A percentile compares a stretch with the other conserved stretches of the same genome.
These are phyloP conservation scores for Henricia sp. DNA, from an alignment of 53 echinoderm and acorn worm genomes.

Conservation along the genomic window DNA sequence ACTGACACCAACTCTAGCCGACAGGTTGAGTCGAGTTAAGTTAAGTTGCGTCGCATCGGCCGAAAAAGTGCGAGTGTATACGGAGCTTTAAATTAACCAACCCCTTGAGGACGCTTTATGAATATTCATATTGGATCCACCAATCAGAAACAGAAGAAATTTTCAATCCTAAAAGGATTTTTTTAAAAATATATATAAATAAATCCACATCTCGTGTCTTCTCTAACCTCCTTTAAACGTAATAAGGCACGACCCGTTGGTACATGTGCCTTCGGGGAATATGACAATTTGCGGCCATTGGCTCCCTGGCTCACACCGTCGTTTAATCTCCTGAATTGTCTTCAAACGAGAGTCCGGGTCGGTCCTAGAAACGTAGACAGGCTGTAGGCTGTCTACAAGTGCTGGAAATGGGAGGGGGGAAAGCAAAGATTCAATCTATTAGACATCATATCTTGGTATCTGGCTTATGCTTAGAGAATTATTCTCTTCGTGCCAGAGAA, in stretches of 20 bases:
- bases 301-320: constrained; percentile 74
- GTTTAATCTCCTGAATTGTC: constrained; percentile 90
- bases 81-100: too few species aligned
- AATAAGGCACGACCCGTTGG: constrained; percentile 90
- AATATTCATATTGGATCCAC: too few species aligned
- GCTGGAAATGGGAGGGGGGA: constrained; percentile 54
- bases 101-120: too few species aligned
- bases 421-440: not conserved
- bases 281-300: constrained; percentile 96
- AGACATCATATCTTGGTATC: not conserved
- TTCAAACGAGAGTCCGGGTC: constrained; percentile 90
- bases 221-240: constrained; percentile 92
- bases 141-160: too few species aligned
- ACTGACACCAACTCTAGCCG: too few species aligned
- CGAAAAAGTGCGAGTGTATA: too few species aligned
- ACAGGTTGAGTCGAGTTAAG: too few species aligned
- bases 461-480: not conserved
- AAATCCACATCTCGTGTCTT: too few species aligned
- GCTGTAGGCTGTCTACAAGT: constrained; percentile 76
- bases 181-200: too few species aligned
- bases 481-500: too few species aligned
- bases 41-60: too few species aligned
- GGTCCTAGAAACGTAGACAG: constrained; percentile 88
- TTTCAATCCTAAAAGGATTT: too few species aligned
- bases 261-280: constrained; percentile 95